Base-by-base conservation (phyloP, 2,797 vertebrate genomes). In the Chloroceryle amazona region DNA sequence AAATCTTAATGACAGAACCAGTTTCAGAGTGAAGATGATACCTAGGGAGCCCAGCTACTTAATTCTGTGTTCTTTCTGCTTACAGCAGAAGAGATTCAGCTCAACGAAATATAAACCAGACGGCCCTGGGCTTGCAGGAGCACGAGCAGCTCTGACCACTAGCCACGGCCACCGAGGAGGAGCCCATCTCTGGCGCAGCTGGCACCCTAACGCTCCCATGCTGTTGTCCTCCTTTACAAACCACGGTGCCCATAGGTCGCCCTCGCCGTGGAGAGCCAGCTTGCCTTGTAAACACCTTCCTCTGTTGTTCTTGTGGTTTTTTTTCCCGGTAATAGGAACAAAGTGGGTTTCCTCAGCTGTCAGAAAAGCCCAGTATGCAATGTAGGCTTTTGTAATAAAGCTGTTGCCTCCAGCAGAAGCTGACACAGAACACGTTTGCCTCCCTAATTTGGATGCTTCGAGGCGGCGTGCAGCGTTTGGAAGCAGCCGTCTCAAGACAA, bases 191-290 rank as follows among this genome's bases (percentile, higher is more conserved):
- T 60, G 0, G 1, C 41, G 4, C 8, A 37, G 35, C 23, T 52
- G n/a, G 42, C 21, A 11, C 41, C 11, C 1, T 15, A 44, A 9
- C 22, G 0, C 4, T 44, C 1, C 61, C 10, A 2, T 8, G 21
- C 35, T 9, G 41, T 11, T 11, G 7, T 51, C 42, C 29, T 33
- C 49, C 35, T 28, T 29, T 62, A 29, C 51, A 58, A 51, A 31
- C 42, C n/a, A 5, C 1, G 1, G 28, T 37, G 31, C 35, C 54
- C 1, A 1, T 15, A 46, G 55, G 42, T 74, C 2, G 2, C 21
- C 16, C 33, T 52, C 0, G 1, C 82, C 26, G 46, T 16, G 5
- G 23, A 54, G 46, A 25, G 35, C n/a, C 35, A 65, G 19, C 8
- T 9, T 31, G n/a, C 10, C 26, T 80, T 42, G n/a, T 61, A 25